Evolutionary conservation across 2,113 vertebrate genomes (phyloP), one percentile per base, ranked within the genome.

Genomic region (Labeo catla): DNA sequence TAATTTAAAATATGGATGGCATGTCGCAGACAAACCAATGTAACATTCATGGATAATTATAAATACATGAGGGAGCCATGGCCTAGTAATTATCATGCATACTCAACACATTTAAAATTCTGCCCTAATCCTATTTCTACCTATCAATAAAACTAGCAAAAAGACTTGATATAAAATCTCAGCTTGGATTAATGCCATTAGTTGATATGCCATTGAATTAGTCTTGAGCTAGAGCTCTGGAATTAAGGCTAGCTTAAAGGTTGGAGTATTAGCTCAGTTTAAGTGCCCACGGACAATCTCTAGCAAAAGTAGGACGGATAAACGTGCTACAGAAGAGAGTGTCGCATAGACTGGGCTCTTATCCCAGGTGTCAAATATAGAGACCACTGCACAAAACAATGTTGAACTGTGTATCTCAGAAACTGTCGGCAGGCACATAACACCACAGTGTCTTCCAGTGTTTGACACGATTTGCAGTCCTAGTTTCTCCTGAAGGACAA

Each of bases 311-410:
- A 66, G 79, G 79, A n/a, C 43, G 13, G 43, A 45, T 81, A 81
- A 81, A 81, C n/a, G 13, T 9, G 13, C 12, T 34, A 81, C 59
- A 65, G 59, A 49, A 16, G 43, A 34, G 59, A 81, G 8, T 66
- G 79, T 49, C 43, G 59, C 79, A 66, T 81, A 65, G 79, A 65
- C 79, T 81, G 79, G 79, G 79, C 79, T 81, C 79, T 66, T 66
- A 81, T 81, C 79, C 79, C 79, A 81, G 79, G 79, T 81, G 79
- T 81, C 59, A 81, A 81, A 81, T 81, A 65, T 49, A 81, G 23
- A 81, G 79, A 23, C 43, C 59, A 66, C 45, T 66, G 43, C 43
- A 66, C 59, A 81, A 81, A 81, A 81, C 59, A 81, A 66, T 49
- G 59, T 81, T 63, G 21, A 81, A 81, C 59, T 49, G 13, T 81